Conservation (phyloP, 2,797 vertebrate genomes). For the Lagodon rhomboides region DNA sequence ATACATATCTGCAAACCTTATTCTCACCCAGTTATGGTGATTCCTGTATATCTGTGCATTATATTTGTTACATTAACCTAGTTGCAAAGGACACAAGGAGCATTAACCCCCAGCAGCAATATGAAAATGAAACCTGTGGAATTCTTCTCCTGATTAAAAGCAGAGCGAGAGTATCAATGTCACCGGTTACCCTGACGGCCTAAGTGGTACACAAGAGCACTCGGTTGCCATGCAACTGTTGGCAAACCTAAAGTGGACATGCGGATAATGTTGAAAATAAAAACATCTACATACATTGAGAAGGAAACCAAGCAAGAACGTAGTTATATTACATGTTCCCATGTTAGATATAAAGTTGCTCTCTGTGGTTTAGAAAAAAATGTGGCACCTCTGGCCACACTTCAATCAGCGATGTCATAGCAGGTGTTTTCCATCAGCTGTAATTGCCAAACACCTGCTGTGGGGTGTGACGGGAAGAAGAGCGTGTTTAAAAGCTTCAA, state of each 20-base stretch:
- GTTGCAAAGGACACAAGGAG: background rate
- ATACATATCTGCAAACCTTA: background rate
- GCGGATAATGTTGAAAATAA: background rate
- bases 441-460: slow-evolving; percentile 31
- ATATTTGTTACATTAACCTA: background rate
- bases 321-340: background rate
- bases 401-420: slow-evolving; percentile 17
- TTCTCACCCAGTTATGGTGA: background rate
- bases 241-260: background rate
- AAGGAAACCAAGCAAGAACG: background rate
- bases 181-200: slow-evolving; percentile 2
- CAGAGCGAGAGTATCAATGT: slow-evolving; percentile 13
- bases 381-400: background rate
- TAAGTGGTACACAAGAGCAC: background rate
- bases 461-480: background rate
- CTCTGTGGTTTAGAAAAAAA: slow-evolving; percentile 1
- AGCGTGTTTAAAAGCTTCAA: background rate
- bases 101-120: background rate
- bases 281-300: background rate
- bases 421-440: background rate
- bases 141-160: slow-evolving; percentile 1
- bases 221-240: slow-evolving; percentile 45
- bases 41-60: background rate
- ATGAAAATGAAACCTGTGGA: background rate
- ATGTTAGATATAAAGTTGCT: background rate